These are phyloP conservation scores for Anoura caudifer DNA, from an alignment of 2,113 vertebrate species.

Conservation along the genomic window DNA sequence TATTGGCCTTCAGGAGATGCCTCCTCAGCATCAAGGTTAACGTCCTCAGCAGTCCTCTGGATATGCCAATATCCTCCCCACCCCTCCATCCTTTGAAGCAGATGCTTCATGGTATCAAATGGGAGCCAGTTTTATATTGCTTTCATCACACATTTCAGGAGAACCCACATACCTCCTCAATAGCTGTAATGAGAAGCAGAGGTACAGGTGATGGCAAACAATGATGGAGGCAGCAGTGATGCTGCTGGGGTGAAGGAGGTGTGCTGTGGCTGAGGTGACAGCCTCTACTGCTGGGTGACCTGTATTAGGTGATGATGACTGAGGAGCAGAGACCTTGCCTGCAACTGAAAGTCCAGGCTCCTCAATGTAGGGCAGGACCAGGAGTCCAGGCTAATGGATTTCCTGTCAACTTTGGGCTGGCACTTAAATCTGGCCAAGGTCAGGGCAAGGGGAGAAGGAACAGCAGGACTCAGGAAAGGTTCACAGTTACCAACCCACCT, in stretches of 20 bases:
- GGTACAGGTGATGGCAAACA: background rate
- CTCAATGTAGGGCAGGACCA: background rate
- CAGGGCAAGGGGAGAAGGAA: background rate
- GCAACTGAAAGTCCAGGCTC: background rate
- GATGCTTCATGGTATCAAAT: background rate
- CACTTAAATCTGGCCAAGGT: background rate
- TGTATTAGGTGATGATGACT: background rate
- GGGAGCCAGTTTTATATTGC: background rate
- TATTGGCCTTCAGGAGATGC: background rate
- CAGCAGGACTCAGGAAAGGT: background rate
- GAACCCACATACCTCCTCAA: background rate
- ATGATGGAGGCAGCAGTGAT: background rate
- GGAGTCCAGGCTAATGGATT: background rate
- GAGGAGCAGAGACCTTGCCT: background rate
- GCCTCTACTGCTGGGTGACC: background rate
- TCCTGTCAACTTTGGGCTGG: background rate
- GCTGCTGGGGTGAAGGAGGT: background rate
- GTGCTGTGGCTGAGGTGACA: background rate
- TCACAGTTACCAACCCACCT: background rate
- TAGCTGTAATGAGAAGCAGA: background rate
- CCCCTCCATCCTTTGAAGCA: background rate
- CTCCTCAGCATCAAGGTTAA: background rate
- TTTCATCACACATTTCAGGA: background rate
- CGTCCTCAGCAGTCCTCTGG: background rate
- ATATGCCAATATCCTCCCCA: background rate